phyloP scores from a whole-genome alignment of 2,888 invertebrate species.

The Spilosoma lubricipeda region DNA sequence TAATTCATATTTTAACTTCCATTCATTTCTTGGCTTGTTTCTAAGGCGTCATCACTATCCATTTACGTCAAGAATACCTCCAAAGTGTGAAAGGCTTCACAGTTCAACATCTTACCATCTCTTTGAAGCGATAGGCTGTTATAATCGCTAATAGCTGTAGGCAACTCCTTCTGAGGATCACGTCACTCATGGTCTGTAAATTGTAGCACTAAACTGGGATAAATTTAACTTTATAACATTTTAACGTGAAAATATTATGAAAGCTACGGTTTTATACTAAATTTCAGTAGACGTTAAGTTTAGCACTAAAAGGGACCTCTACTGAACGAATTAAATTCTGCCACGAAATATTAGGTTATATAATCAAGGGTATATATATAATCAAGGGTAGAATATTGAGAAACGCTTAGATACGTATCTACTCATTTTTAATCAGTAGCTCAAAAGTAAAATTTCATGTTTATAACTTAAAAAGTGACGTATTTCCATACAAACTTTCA shows the following conservation, averaged over 20 bases:
- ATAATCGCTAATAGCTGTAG: conserved; percentile 82
- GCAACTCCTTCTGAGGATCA: conserved; percentile 56
- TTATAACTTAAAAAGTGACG: too few species aligned
- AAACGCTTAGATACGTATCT: too few species aligned
- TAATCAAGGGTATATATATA: too few species aligned
- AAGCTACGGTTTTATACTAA: conserved; percentile 21
- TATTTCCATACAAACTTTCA: too few species aligned
- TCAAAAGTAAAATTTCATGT: too few species aligned
- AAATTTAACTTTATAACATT: conserved; percentile 34
- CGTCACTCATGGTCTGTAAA: conserved; percentile 40
- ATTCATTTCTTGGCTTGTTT: conserved; percentile 8
- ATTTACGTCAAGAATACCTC: conserved; percentile 50
- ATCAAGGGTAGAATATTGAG: too few species aligned
- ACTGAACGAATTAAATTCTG: conserved; percentile 7
- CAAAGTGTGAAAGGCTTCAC: conserved; percentile 64
- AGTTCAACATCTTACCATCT: conserved; percentile 62
- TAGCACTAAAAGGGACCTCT: background rate
- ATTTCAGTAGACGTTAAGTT: conserved; percentile 16
- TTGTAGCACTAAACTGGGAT: conserved; percentile 21
- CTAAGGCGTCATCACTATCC: conserved; percentile 49
- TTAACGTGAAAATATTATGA: conserved; percentile 19
- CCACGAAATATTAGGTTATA: background rate
- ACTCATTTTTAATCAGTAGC: too few species aligned
- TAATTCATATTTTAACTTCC: background rate
- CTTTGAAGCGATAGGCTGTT: conserved; percentile 77